Conservation (phyloP, 2,888 invertebrate genomes). For the Dryococelus australis region DNA sequence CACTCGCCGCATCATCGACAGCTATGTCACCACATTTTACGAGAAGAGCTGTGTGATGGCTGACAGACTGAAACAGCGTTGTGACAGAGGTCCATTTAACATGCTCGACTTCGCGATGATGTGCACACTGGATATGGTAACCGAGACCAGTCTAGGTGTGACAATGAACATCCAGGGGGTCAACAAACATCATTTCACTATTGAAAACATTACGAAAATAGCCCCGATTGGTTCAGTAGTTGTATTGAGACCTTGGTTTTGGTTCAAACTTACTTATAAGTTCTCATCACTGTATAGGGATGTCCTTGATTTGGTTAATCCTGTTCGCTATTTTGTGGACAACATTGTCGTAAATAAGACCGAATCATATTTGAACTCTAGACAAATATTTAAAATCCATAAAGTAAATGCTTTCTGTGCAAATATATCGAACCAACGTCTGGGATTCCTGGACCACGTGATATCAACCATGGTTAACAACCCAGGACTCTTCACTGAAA, state of each 20-base stretch:
- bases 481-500: not conserved
- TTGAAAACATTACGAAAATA: not conserved
- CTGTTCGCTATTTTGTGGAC: not conserved
- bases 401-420: not conserved
- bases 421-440: not conserved
- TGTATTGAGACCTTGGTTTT: not conserved
- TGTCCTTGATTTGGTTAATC: not conserved
- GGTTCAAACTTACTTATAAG: not conserved
- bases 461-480: not conserved
- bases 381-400: not conserved
- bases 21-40: not conserved
- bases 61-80: not conserved
- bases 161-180: not conserved
- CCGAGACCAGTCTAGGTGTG: not conserved
- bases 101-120: not conserved
- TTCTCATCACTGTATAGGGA: not conserved
- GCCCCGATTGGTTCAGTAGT: not conserved
- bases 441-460: not conserved
- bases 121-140: too few relatives aligned
- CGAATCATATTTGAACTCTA: not conserved
- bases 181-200: not conserved
- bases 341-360: not conserved
- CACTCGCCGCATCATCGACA: not conserved
- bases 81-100: not conserved
- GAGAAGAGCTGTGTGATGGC: not conserved